phyloP scores from a whole-genome alignment of 2,113 vertebrate genomes.

The Leuciscus idus region DNA sequence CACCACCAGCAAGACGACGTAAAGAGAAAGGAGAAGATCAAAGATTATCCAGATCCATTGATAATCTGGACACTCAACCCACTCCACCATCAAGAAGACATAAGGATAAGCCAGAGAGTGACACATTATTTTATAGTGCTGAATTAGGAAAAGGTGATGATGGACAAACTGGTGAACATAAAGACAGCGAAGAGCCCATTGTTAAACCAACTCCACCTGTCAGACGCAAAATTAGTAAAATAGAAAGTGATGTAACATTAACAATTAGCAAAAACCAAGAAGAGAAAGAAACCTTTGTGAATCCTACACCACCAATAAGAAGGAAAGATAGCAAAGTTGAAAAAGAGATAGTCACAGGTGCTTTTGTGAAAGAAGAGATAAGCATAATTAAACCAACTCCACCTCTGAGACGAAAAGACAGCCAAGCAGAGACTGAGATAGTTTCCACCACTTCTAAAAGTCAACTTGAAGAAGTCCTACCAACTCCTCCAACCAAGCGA shows the following conservation, averaged over 20 bases:
- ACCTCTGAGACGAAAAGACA: background rate
- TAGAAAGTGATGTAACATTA: conserved; percentile 2
- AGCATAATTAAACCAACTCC: background rate
- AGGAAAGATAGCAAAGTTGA: conserved; percentile 17
- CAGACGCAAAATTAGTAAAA: conserved; percentile 30
- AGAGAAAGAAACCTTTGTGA: background rate
- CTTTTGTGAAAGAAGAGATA: conserved; percentile 2
- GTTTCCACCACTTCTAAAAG: background rate
- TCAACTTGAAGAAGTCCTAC: background rate
- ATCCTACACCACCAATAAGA: conserved; percentile 37
- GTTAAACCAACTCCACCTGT: conserved; percentile 47
- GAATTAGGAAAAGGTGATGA: background rate
- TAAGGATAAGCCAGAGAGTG: conserved; percentile 14
- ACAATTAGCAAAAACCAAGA: conserved; percentile 26
- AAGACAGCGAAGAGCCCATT: background rate
- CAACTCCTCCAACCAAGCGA: background rate
- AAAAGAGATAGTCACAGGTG: background rate
- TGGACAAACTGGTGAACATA: conserved; percentile 21
- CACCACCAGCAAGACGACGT: conserved; percentile 26
- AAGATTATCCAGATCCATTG: background rate
- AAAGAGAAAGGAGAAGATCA: background rate
- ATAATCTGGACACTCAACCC: background rate
- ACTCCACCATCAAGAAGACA: conserved; percentile 24
- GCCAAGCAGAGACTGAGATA: conserved; percentile 11
- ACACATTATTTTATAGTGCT: background rate